Evolutionary conservation across 2,113 vertebrate genomes (phyloP), one percentile per base, ranked within the genome.

Genomic region (Mixornis gularis): DNA sequence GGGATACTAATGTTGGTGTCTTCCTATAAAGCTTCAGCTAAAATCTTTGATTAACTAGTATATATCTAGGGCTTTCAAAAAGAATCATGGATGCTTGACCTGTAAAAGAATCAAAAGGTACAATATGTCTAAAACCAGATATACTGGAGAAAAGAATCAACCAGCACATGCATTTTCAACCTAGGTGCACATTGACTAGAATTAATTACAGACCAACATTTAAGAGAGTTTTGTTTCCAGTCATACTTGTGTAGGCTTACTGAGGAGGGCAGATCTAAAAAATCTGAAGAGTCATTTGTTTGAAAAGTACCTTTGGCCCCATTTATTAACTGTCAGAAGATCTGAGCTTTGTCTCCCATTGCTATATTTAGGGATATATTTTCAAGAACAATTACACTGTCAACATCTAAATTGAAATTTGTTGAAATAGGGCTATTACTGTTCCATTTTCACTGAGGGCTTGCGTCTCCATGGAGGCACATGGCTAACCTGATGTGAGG

Each of bases 361-460:
- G 30, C 34, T 63, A 48, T 76, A 46, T 90, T 85, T 83, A 63
- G 34, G 34, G 63, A 82, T 79, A 59, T 72, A 72, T 44, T 91
- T 96, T 85, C 90, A 91, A 73, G 80, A 79, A 79, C 43, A 87
- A 90, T 80, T 94, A 91, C 27, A 70, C 21, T 71, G 68, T 78
- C 71, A 82, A 65, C 56, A 83, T 18, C 64, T 80, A 74, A 87
- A 93, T 66, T 94, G 59, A 46, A 85, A 87, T 48, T n/a, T 92
- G 78, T 49, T 93, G 92, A 91, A 82, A 83, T 85, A 70, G 0
- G 0, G 20, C 19, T 44, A 68, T 44, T 85, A 58, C 24, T 36
- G n/a, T 78, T 93, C 29, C n/a, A 26, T 85, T 92, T 91, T 65
- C 72, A 59, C 68, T 17, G 44, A 63, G 27, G 30, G 43, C 30